Conservation (phyloP, 1,140 invertebrate species). For the Bemisia tabaci region DNA sequence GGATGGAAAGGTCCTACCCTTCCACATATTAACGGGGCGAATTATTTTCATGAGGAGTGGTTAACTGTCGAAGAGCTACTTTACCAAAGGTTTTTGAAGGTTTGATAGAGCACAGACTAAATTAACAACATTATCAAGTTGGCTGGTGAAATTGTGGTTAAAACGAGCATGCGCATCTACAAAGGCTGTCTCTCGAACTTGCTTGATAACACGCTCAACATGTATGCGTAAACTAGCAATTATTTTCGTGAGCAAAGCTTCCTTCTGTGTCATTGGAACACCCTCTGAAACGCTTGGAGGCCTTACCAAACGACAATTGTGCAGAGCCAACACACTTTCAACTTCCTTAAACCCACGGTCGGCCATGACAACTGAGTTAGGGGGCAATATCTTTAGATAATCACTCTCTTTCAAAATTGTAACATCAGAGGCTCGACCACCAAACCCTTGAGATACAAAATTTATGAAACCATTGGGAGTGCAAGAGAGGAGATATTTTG, state of each 20-base stretch:
- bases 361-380: slow-evolving; percentile 25
- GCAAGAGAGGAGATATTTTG: too few relatives aligned
- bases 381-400: slow-evolving; percentile 23
- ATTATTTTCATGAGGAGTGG: too few relatives aligned
- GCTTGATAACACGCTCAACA: slow-evolving; percentile 29
- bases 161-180: slow-evolving; percentile 29
- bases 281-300: slow-evolving; percentile 28
- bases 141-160: slow-evolving; percentile 21
- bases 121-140: slow-evolving; percentile 25
- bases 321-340: slow-evolving; percentile 18
- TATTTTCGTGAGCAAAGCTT: slow-evolving; percentile 27
- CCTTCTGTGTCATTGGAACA: slow-evolving; percentile 22
- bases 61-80: too few relatives aligned
- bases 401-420: slow-evolving; percentile 26
- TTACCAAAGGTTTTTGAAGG: slow-evolving; percentile 20
- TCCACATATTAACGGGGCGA: too few relatives aligned
- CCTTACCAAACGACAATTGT: slow-evolving; percentile 25
- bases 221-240: slow-evolving; percentile 32
- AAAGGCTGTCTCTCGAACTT: slow-evolving; percentile 29
- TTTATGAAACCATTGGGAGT: slow-evolving; percentile 32
- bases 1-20: too few relatives aligned
- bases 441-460: slow-evolving; percentile 31
- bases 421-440: slow-evolving; percentile 28
- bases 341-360: slow-evolving; percentile 32
- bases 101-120: slow-evolving; percentile 25